These are phyloP conservation scores for Agapornis canus DNA, from an alignment of 2,797 vertebrate genomes.

Conservation along the genomic window DNA sequence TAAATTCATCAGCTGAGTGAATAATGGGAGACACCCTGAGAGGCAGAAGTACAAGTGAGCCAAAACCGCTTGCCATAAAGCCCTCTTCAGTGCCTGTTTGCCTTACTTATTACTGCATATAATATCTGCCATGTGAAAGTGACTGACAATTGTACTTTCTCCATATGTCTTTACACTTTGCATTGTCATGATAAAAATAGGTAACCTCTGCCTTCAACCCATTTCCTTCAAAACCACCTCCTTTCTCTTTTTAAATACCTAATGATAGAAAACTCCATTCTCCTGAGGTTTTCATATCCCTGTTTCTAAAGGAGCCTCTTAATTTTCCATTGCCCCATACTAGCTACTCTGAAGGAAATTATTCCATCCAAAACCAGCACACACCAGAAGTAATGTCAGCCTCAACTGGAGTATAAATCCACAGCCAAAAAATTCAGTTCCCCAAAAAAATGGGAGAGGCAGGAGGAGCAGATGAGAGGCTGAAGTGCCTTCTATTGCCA, in stretches of 20 bases:
- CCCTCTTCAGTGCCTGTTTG: conserved; percentile 52
- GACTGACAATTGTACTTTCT: conserved; percentile 60
- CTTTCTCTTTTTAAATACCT: not conserved
- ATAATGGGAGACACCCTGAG: conserved; percentile 54
- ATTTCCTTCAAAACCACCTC: not conserved
- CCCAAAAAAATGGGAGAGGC: not conserved
- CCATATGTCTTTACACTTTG: conserved; percentile 34
- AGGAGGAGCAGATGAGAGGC: not conserved
- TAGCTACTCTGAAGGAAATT: not conserved
- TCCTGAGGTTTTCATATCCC: conserved; percentile 1
- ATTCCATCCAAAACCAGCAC: not conserved
- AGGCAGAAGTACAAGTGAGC: conserved; percentile 44
- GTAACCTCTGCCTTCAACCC: not conserved
- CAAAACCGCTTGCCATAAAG: conserved; percentile 61
- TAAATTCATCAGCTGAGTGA: conserved; percentile 63
- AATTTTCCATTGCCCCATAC: not conserved
- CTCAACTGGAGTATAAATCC: not conserved
- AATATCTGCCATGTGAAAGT: conserved; percentile 54
- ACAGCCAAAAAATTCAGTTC: not conserved
- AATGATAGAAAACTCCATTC: not conserved
- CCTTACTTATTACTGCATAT: conserved; percentile 64
- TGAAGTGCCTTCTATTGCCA: conserved; percentile 6
- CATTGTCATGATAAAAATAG: not conserved
- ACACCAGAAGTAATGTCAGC: not conserved
- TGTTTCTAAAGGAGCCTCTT: not conserved